Evolutionary conservation across 2,113 vertebrate species (phyloP).

Genomic region (Ctenodactylus gundi): DNA sequence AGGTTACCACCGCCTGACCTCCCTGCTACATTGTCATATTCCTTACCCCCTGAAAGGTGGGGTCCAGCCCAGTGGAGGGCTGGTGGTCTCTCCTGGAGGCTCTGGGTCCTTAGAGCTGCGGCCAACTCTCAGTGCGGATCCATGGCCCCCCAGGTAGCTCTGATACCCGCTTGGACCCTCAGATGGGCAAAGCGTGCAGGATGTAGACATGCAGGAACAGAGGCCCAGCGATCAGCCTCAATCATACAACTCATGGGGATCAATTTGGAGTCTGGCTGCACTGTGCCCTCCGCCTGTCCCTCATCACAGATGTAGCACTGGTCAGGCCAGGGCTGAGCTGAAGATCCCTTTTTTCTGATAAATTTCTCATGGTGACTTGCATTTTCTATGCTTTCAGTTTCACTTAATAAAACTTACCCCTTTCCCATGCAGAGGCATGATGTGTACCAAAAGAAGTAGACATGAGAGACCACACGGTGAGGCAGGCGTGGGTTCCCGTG

Average conservation of each 20-base stretch:
- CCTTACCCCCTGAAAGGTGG: background rate
- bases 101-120: background rate
- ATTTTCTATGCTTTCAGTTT: background rate
- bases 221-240: background rate
- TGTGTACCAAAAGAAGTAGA: fast-evolving
- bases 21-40: no score
- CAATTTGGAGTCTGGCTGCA: background rate
- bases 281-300: background rate
- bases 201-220: background rate
- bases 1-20: background rate
- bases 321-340: background rate
- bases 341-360: background rate
- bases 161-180: background rate
- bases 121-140: background rate
- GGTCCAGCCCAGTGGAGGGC: background rate
- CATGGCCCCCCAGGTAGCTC: background rate
- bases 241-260: background rate
- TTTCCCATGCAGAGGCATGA: background rate
- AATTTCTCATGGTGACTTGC: background rate
- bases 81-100: background rate
- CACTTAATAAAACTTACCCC: background rate
- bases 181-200: background rate
- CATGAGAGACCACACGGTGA: fast-evolving
- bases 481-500: background rate
- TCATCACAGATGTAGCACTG: fast-evolving